Conservation (phyloP, 2,113 vertebrate genomes). For the Ictalurus furcatus region DNA sequence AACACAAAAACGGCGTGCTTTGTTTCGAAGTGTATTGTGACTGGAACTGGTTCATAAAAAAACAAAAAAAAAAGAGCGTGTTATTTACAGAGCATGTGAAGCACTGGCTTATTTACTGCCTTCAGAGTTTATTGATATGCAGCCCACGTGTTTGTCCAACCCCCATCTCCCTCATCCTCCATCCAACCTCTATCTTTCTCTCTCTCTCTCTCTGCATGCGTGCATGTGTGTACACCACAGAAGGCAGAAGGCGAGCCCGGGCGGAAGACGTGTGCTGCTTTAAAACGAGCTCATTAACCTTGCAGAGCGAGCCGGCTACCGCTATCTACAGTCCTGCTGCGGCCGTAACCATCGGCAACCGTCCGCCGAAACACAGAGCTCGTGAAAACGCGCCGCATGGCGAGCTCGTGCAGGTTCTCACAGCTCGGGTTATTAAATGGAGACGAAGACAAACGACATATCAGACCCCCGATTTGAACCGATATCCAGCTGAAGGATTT, state of each 20-base stretch:
- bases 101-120: not conserved
- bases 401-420: not conserved
- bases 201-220: not conserved
- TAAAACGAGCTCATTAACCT: conserved; percentile 80
- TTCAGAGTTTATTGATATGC: conserved; percentile 52
- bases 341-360: conserved; percentile 45
- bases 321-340: conserved; percentile 4
- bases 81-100: not conserved
- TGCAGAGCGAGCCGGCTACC: conserved; percentile 62
- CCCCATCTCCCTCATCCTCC: conserved; percentile 14
- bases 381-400: not conserved
- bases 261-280: conserved; percentile 69
- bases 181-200: not conserved
- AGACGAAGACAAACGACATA: conserved; percentile 15
- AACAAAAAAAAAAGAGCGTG: not conserved
- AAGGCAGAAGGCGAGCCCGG: conserved; percentile 40
- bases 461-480: not conserved
- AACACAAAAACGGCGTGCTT: not conserved
- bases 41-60: not conserved
- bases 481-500: not conserved
- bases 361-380: not conserved
- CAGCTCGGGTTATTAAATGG: conserved; percentile 6
- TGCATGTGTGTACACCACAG: conserved; percentile 43
- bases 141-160: conserved; percentile 44
- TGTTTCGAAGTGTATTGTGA: not conserved